Evolutionary conservation across 1,140 invertebrate species (phyloP), one percentile per base, ranked within the genome.

Genomic region (Pogonomyrmex californicus): DNA sequence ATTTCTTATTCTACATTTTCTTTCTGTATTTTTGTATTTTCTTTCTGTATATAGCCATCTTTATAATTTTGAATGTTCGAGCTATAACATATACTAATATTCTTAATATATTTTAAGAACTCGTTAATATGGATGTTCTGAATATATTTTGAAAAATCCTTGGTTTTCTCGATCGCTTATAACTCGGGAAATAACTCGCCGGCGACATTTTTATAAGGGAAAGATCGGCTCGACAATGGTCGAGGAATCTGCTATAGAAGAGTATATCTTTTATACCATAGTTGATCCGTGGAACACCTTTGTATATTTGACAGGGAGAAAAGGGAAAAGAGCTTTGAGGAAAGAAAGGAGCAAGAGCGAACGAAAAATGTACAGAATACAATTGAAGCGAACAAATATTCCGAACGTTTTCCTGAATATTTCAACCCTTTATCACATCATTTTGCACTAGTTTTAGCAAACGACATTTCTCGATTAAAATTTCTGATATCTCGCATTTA

Each of bases 191-290:
- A 63, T 77, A 49, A 78, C 44, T 33, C 30, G 58, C 47, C 33
- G 4, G 44, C 17, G 60, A 36, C 58, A 12, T 65, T 78, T 78
- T 65, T 17, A 10, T 63, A 58, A 49, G 6, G 41, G 76, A 47
- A 77, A 62, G 58, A 47, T 78, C 76, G 41, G 33, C 58, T 47
- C 41, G 41, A 78, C 76, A 78, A 75, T 75, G 54, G 71, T 30
- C 71, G 71, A 65, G 60, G 58, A 78, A 47, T 65, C 76, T 33
- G 17, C 56, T 33, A 47, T 78, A 47, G 76, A 63, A 78, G 33
- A 44, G 44, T 75, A 75, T 75, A 75, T 56, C 71, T 23, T 60
- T 60, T 75, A 75, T 75, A 49, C 47, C 58, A 30, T n/a, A 17
- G 71, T 75, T 75, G 71, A 75, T 75, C 36, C 51, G 51, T 6